Base-by-base conservation (phyloP, 1,140 invertebrate species). In the Atopsyche davidsoni region DNA sequence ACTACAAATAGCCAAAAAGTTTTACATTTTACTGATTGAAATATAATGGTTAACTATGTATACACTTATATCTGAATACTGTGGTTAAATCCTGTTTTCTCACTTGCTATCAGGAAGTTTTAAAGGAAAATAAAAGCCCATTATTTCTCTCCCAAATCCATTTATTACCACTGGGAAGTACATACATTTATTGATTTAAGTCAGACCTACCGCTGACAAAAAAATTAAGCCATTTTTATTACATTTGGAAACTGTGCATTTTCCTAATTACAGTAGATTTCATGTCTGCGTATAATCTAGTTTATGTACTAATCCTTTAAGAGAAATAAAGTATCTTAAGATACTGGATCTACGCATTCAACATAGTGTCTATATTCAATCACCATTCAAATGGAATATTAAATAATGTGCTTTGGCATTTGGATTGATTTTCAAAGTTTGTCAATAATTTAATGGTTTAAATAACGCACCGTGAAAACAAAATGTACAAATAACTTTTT, bases 391-490 rank as follows among this genome's bases (percentile, higher is more conserved):
- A 24, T 53, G 42, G 39, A 57, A 57, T 53, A 50, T 53, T 53
- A 53, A 48, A 45, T 58, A 53, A 58, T 35, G 48, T 58, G 51
- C 55, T 58, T 58, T 58, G 55, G 55, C 51, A 58, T 58, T 58
- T 58, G 42, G 49, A 58, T 53, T 35, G 39, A 46, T 31, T 53
- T 53, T 53, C 46, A 51, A 51, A 51, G 24, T 50, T 47, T 55
- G 53, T 46, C 35, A 55, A 51, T 52, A 52, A 57, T 46, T 43
- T 51, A 45, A 49, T 14, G 10, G 18, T 39, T 39, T 39, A 40
- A 10, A 28, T 17, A 31, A 42, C 32, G 47, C 35, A 50, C 38
- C 42, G 39, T 41, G 10, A 41, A 46, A 47, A 31, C 39, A 41
- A 48, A 22, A 53, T 53, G 45, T 46, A 54, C 40, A 49, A 35